Evolutionary conservation across 2,797 vertebrate species (phyloP).

Genomic region (Agapornis canus): DNA sequence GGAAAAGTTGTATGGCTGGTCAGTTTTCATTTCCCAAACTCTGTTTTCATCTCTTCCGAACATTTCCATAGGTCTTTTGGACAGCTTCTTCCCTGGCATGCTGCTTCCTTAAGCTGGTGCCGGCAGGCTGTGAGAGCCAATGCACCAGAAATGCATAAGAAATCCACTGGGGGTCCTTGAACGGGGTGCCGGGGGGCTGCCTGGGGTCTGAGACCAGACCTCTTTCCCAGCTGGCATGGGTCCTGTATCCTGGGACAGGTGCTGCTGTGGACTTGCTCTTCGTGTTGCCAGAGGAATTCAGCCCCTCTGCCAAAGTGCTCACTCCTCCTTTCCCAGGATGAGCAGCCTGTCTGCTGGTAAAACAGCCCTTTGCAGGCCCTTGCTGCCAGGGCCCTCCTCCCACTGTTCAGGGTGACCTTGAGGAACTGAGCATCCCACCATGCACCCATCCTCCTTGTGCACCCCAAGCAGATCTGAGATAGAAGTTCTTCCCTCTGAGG

Average conservation of each 20-base stretch:
- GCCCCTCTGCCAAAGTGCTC: neutral
- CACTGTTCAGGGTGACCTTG: fast-evolving
- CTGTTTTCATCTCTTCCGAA: neutral
- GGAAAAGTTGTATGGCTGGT: neutral
- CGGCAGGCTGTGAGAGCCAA: neutral
- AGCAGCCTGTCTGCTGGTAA: neutral
- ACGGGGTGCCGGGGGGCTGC: neutral
- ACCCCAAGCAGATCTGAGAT: neutral
- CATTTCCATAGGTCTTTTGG: neutral
- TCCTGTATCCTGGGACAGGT: neutral
- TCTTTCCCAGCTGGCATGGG: neutral
- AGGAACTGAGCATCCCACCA: neutral
- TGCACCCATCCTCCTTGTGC: neutral
- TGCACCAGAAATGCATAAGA: fast-evolving
- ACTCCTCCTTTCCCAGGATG: neutral
- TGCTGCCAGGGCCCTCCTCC: neutral
- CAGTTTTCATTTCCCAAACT: neutral
- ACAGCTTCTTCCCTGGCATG: neutral
- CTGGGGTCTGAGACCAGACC: neutral
- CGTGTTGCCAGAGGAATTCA: conserved; percentile 15
- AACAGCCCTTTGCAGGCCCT: neutral
- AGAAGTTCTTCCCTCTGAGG: neutral
- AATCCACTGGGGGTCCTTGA: fast-evolving
- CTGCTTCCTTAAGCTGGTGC: neutral
- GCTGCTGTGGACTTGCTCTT: neutral